A percentile compares a stretch with the other conserved stretches of the same genome.
These are phyloP conservation scores for Nothobranchius furzeri DNA, from an alignment of 2,113 vertebrate species.

Conservation along the genomic window DNA sequence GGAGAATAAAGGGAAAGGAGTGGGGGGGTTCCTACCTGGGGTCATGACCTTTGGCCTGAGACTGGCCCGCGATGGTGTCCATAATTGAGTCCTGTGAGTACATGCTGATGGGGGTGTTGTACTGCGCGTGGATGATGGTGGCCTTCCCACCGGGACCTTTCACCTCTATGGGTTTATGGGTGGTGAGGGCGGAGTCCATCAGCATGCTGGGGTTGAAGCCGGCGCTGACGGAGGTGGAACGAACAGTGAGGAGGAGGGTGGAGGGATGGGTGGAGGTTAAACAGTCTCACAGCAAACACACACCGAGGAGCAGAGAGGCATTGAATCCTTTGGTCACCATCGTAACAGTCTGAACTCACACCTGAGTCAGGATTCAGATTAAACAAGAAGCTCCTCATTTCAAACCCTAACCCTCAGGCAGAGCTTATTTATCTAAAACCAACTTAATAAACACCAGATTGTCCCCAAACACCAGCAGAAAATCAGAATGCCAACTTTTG, in stretches of 20 bases:
- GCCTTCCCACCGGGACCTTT: conserved; percentile 95
- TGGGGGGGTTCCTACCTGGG: conserved; percentile 84
- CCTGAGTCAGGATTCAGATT: no score
- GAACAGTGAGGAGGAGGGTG: background rate
- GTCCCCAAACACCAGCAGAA: no score
- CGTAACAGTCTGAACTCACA: no score
- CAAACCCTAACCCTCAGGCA: no score
- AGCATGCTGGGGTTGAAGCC: conserved; percentile 88
- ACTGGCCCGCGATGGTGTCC: conserved; percentile 96
- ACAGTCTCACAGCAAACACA: conserved; percentile 31
- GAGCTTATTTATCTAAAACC: no score
- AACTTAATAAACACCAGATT: no score
- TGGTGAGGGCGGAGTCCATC: conserved; percentile 92
- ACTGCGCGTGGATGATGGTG: conserved; percentile 98
- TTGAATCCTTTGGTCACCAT: no score
- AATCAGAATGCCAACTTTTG: no score
- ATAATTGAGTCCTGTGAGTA: conserved; percentile 99
- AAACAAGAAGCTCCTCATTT: no score
- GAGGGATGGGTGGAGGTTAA: conserved; percentile 7
- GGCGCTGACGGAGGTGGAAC: conserved; percentile 64
- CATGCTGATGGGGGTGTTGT: conserved; percentile 99
- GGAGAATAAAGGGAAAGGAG: background rate
- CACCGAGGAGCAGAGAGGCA: background rate
- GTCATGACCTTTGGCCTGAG: conserved; percentile 91
- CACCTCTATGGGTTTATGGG: conserved; percentile 96